phyloP scores from a whole-genome alignment of 1,140 invertebrate species.

The Drosophila nebulosa region DNA sequence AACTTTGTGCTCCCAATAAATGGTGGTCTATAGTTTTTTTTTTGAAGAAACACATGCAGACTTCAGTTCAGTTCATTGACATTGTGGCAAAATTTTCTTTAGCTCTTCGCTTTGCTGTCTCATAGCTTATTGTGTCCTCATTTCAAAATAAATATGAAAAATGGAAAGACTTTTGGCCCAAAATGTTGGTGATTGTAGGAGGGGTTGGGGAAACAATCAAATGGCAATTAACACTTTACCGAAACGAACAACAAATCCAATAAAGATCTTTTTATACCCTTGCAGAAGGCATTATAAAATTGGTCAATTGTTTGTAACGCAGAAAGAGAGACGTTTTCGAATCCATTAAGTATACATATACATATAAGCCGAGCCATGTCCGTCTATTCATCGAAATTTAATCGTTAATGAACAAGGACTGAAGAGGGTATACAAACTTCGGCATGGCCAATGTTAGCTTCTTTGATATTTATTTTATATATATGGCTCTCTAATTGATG shows the following conservation, averaged over 20 bases:
- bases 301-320: too few species aligned
- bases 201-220: conserved; percentile 45
- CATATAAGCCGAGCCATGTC: too few species aligned
- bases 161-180: conserved; percentile 44
- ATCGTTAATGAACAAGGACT: too few species aligned
- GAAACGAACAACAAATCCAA: conserved; percentile 27
- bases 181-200: too few species aligned
- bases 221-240: conserved; percentile 53
- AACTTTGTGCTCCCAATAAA: conserved; percentile 8
- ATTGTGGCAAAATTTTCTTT: conserved; percentile 49
- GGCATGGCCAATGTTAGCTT: too few species aligned
- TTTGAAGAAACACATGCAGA: conserved; percentile 51
- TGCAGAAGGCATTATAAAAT: too few species aligned
- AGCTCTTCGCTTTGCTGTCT: conserved; percentile 49
- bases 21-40: background rate
- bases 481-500: conserved; percentile 34
- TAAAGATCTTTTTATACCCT: conserved; percentile 26
- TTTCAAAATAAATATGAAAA: conserved; percentile 55
- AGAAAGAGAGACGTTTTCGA: too few species aligned
- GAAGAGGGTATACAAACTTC: too few species aligned
- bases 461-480: conserved; percentile 4
- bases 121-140: conserved; percentile 35
- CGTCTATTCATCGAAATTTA: too few species aligned
- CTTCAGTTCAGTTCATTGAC: conserved; percentile 69
- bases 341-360: too few species aligned